Base-by-base conservation (phyloP, 2,888 invertebrate genomes). In the Matsumyia berberina region DNA sequence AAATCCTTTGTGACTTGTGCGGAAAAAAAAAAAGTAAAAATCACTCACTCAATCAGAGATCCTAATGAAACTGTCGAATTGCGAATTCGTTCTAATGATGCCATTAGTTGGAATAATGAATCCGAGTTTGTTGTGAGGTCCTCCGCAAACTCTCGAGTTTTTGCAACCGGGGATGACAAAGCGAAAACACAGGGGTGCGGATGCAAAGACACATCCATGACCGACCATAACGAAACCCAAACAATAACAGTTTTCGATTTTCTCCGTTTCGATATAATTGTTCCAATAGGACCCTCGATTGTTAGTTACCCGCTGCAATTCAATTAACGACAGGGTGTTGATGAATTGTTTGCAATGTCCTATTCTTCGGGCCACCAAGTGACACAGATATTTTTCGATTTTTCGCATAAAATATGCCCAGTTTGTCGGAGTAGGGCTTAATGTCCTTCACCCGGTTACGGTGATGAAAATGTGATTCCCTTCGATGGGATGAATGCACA, bases 261-360 rank as follows among this genome's bases (percentile, higher is more conserved):
- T 35, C 4, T 55, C 42, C 58, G 17, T 67, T 79, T 67, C 19
- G 4, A 24, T 49, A 62, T 67, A 51, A 79, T 83, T 83, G 67
- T 80, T 53, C 46, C 19, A 37, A 44, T 49, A 62, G 66, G 51
- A 79, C 74, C 44, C 44, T 80, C 57, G 17, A 58, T 80, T 82
- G 79, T 79, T 79, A 49, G 79, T 79, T 79, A 49, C 69, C 19
- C 67, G 24, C 33, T 58, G 73, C 67, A 70, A 85, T 80, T 85
- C 85, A 85, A 85, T 85, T 85, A 74, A 85, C 72, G 72, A 69
- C 74, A 69, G 85, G 69, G 85, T 85, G 85, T 85, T 85, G 80
- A 85, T 85, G 70, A 85, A 85, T 85, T 85, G 44, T 58, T 58
- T 35, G 35, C 37, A 7, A n/a, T 39, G 24, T 12, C 46, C 60